Evolutionary conservation across 1,140 invertebrate species (phyloP), one percentile per base, ranked within the genome.

Genomic region (Oryzaephilus surinamensis): DNA sequence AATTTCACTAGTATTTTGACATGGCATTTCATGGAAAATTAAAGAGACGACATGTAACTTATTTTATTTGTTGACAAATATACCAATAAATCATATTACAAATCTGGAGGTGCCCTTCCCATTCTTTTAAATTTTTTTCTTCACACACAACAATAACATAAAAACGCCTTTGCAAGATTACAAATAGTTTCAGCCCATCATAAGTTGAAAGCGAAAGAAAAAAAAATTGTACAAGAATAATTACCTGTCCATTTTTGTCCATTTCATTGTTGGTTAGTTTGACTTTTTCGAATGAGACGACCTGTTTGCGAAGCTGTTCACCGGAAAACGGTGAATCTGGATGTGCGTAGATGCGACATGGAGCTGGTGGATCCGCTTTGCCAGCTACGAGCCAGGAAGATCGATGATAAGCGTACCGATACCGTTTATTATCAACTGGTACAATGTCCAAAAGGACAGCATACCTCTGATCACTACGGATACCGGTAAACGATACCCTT

Each of bases 201-300:
- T n/a, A n/a, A n/a, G n/a, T n/a, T n/a, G n/a, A n/a, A n/a, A n/a
- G n/a, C n/a, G n/a, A n/a, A n/a, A n/a, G n/a, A n/a, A n/a, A n/a
- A n/a, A n/a, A n/a, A n/a, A n/a, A n/a, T n/a, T n/a, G n/a, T n/a
- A n/a, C n/a, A n/a, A n/a, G n/a, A 31, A 18, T 19, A 41, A 76
- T 77, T 71, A 98, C 95, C 77, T 98, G 93, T 67, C 93, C 93
- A 61, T 91, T 88, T 65, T 94, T 96, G 67, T 98, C 94, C 81
- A 96, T 89, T 65, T 97, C 92, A 70, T 98, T 99, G 69, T 99
- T 98, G 62, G 95, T 99, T 46, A 99, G 78, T 67, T 99, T 99
- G 62, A 97, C 89, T 71, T 99, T 99, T 73, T 98, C 96, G 67
- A 98, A 99, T 44, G 92, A 95, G 54, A 99, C 90, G 54, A 97